These are phyloP conservation scores for Leptopterna dolabrata DNA, from an alignment of 2,888 invertebrate species.

Conservation along the genomic window DNA sequence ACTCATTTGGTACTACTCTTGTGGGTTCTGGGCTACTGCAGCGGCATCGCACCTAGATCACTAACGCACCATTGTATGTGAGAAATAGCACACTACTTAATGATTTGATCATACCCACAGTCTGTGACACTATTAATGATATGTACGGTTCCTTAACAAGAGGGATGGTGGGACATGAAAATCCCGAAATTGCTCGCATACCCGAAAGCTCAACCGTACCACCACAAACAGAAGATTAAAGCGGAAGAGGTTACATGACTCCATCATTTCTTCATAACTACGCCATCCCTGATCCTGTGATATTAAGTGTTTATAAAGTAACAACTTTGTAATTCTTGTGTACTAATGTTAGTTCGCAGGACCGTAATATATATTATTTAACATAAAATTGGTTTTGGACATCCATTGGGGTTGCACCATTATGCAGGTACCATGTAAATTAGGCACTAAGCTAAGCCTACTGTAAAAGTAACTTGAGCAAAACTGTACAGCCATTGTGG, in stretches of 20 bases:
- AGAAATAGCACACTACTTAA: not conserved
- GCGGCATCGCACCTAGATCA: not conserved
- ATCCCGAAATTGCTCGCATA: not conserved
- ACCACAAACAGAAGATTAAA: not conserved
- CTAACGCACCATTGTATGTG: not conserved
- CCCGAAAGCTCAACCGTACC: not conserved
- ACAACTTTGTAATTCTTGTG: not conserved
- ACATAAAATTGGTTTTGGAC: not conserved
- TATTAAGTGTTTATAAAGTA: not conserved
- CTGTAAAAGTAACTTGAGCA: not conserved
- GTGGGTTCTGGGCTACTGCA: not conserved
- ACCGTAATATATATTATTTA: not conserved
- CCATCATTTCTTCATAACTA: not conserved
- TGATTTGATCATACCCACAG: not conserved
- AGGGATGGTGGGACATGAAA: not conserved
- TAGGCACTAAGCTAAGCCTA: not conserved
- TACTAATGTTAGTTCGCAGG: not conserved
- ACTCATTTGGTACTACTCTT: not conserved
- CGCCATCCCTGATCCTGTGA: not conserved
- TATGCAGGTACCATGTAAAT: not conserved
- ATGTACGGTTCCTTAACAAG: not conserved
- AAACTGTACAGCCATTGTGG: not conserved
- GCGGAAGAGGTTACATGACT: not conserved
- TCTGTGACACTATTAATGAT: not conserved
- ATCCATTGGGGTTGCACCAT: not conserved